A percentile compares a stretch with the other conserved stretches of the same genome.
Evolutionary conservation across 1,140 invertebrate genomes (phyloP).

Genomic region (Drosophila ironensis): DNA sequence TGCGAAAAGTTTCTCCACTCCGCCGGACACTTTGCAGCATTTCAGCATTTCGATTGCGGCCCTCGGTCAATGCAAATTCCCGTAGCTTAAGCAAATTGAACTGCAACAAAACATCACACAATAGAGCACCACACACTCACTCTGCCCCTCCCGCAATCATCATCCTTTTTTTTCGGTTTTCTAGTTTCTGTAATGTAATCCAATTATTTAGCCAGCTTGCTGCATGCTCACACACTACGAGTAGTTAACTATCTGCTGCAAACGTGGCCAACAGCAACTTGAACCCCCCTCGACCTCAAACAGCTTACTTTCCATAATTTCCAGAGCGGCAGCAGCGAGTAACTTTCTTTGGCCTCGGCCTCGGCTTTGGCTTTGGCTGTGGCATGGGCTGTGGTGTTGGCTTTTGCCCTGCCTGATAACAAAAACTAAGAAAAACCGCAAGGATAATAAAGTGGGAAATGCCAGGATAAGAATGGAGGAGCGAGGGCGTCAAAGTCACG

Average conservation of each 20-base stretch:
- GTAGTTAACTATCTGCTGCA: constrained; percentile 2
- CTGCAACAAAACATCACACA: constrained; percentile 23
- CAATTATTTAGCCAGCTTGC: constrained; percentile 20
- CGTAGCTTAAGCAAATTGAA: constrained; percentile 41
- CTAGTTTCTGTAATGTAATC: constrained; percentile 28
- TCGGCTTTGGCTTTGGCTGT: too few species aligned
- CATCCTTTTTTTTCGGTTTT: constrained; percentile 29
- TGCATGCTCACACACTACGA: constrained; percentile 27
- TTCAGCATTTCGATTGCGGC: constrained; percentile 7
- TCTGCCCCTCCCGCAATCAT: constrained; percentile 5
- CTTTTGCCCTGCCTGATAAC: too few species aligned
- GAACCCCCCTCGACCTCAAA: constrained; percentile 29
- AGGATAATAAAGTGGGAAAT: constrained; percentile 70
- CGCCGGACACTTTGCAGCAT: not conserved
- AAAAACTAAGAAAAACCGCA: constrained; percentile 65
- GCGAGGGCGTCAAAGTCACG: constrained; percentile 52
- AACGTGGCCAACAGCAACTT: too few species aligned
- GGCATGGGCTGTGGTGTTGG: too few species aligned
- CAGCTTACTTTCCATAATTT: constrained; percentile 71
- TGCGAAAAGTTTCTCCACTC: constrained; percentile 23
- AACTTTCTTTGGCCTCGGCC: constrained; percentile 37
- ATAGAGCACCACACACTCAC: constrained; percentile 22
- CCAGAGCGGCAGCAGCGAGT: constrained; percentile 38
- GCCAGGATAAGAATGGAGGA: constrained; percentile 17
- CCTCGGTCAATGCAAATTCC: constrained; percentile 18